phyloP scores from a whole-genome alignment of 2,797 vertebrate species.

The Kryptopterus vitreolus region DNA sequence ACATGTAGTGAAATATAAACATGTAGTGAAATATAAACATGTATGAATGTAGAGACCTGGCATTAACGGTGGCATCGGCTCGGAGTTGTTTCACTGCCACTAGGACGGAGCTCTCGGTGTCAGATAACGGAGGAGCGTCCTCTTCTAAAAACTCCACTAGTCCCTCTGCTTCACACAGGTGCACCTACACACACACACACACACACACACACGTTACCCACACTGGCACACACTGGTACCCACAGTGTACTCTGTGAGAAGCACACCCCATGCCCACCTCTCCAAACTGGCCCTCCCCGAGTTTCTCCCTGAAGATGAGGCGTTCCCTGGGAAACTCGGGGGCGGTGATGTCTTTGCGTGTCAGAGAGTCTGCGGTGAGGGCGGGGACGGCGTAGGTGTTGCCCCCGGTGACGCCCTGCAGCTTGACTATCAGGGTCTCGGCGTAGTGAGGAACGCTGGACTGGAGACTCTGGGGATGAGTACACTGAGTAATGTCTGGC shows the following conservation, averaged over 20 bases:
- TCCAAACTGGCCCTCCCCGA: conserved; percentile 89
- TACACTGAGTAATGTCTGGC: conserved; percentile 87
- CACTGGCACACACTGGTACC: background rate
- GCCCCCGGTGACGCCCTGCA: conserved; percentile 89
- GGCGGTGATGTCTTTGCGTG: conserved; percentile 85
- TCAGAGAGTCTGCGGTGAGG: conserved; percentile 86
- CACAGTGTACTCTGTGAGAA: background rate
- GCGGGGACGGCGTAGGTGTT: conserved; percentile 90
- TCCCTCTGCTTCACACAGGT: conserved; percentile 80
- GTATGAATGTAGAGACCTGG: conserved; percentile 76
- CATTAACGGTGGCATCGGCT: conserved; percentile 79
- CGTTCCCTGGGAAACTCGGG: conserved; percentile 84
- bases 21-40: background rate
- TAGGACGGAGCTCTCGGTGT: conserved; percentile 67
- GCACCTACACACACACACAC: conserved; percentile 69
- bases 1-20: background rate
- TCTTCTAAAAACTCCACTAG: conserved; percentile 77
- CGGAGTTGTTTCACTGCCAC: conserved; percentile 84
- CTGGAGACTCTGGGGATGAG: conserved; percentile 87
- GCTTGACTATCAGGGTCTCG: conserved; percentile 83
- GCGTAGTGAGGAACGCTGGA: conserved; percentile 85
- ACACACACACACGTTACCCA: background rate
- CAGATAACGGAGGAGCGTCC: conserved; percentile 67
- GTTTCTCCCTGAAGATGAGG: conserved; percentile 88
- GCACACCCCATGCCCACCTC: conserved; percentile 68